Base-by-base conservation (phyloP, 2,888 invertebrate species). In the Conchocele bisecta region DNA sequence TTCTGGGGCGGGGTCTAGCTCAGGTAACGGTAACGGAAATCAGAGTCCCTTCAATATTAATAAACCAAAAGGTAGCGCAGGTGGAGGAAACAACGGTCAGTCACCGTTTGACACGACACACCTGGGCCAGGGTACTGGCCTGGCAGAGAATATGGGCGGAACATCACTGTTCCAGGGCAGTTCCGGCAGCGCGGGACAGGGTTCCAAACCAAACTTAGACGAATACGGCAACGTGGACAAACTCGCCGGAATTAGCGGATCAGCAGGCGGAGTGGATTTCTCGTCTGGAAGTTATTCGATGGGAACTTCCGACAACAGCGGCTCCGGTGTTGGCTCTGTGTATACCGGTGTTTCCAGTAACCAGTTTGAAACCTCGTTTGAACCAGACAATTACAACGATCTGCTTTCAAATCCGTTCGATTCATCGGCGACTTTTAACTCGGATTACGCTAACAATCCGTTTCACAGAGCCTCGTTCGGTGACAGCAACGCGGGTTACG, bases 361-460 rank as follows among this genome's bases (percentile, higher is more conserved):
- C 22, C 72, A 67, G 33, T 73, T 44, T 29, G 56, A 73, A 53
- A 73, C 73, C 7, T 68, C 73, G 26, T 73, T 73, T 35, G 68
- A 73, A 37, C 26, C 68, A 13, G 64, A 73, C 20, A 73, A 73
- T 24, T 73, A 73, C 33, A 73, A 73, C 29, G 68, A 73, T 48
- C 56, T 73, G 2, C 44, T 73, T 17, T 63, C 22, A 15, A 73
- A 58, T 22, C 73, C 73, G 15, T 73, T 68, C 26, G 69, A 58
- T 24, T 61, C 61, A 20, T 51, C 51, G 5, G 15, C 54, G 9
- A n/a, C 20, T 51, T 51, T 51, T 33, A 51, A 33, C 13, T 51
- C 51, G 20, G 17, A 48, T 26, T 31, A 48, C n/a, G 48, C n/a
- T 29, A 48, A 24, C n/a, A n/a, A n/a, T n/a, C n/a, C n/a, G n/a